Conservation (phyloP, 1,140 invertebrate species). For the Maniola jurtina region DNA sequence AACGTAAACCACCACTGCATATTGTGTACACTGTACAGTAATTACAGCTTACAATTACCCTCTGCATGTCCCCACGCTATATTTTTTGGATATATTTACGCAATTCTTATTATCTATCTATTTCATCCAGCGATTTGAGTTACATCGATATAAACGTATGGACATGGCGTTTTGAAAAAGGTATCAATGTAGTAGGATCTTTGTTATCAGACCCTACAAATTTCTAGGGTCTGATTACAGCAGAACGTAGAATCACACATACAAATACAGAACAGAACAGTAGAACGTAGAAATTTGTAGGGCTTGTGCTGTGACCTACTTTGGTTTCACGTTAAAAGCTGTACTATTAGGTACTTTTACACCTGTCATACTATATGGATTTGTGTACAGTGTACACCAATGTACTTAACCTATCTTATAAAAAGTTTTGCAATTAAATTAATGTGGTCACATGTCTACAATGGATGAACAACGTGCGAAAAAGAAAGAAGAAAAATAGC, state of each 20-base stretch:
- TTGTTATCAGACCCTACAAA: no score
- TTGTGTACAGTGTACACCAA: not conserved
- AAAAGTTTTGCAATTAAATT: no score
- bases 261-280: no score
- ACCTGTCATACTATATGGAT: not conserved
- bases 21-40: not conserved
- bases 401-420: no score
- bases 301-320: no score
- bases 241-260: no score
- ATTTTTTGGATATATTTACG: not conserved
- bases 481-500: no score
- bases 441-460: no score
- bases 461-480: no score
- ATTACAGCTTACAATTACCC: not conserved
- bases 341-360: not conserved
- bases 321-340: not conserved
- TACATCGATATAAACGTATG: not conserved
- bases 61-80: not conserved
- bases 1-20: not conserved
- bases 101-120: constrained; percentile 1
- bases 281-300: no score
- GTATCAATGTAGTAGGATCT: not conserved
- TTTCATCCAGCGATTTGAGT: no score
- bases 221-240: no score
- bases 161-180: not conserved